Percentiles rank a stretch among this genome's conserved stretches.
Evolutionary conservation across 2,888 invertebrate genomes (phyloP).

Genomic region (Drosophila hawaiiensis): DNA sequence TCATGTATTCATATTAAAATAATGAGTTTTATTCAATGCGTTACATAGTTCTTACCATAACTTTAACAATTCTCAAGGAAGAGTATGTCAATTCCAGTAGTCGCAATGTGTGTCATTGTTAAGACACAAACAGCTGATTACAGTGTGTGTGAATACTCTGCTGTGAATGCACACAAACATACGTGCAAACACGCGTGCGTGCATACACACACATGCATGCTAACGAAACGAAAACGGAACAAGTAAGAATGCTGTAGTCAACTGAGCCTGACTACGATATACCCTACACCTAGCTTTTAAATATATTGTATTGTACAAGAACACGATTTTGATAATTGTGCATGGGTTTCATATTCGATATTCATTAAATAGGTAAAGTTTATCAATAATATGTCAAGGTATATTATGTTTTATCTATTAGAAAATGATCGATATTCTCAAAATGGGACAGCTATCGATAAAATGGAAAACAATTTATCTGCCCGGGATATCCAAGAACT

Average conservation of each 20-base stretch:
- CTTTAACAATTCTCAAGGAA: background rate
- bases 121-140: slow-evolving; percentile 57
- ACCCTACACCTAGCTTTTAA: background rate
- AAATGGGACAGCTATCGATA: background rate
- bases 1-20: background rate
- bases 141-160: slow-evolving; percentile 23
- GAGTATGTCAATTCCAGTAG: slow-evolving; percentile 3
- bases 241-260: background rate
- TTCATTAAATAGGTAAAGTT: background rate
- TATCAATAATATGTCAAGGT: background rate
- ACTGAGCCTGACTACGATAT: background rate
- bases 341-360: background rate
- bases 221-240: slow-evolving; percentile 10
- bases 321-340: background rate
- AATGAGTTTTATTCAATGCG: background rate
- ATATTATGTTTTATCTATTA: background rate
- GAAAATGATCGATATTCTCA: background rate
- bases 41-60: background rate
- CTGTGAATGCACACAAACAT: slow-evolving; percentile 11
- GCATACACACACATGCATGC: background rate
- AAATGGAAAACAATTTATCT: background rate
- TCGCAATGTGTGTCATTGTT: slow-evolving; percentile 52
- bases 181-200: background rate
- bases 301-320: background rate
- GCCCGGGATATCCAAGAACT: background rate